phyloP scores from a whole-genome alignment of 2,113 vertebrate species.

The Forbesichthys papilliferus region DNA sequence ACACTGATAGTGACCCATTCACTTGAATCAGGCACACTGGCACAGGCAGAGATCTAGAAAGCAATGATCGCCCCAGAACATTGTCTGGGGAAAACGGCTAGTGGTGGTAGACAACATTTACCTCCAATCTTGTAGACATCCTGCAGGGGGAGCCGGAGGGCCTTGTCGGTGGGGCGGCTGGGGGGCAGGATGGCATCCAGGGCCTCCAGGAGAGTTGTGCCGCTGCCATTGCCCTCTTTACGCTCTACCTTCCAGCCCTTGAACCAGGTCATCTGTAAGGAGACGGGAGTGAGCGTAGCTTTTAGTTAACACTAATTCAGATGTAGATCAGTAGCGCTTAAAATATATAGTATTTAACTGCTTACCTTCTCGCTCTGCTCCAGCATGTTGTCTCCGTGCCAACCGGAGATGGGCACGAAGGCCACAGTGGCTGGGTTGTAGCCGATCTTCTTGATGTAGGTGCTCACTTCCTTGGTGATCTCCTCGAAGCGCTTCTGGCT shows the following conservation, averaged over 20 bases:
- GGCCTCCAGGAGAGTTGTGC: slow-evolving; percentile 76
- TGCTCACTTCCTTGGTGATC: slow-evolving; percentile 95
- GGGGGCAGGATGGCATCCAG: slow-evolving; percentile 80
- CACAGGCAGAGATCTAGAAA: no score
- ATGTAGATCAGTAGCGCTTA: not conserved
- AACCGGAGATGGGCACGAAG: slow-evolving; percentile 92
- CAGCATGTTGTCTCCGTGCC: slow-evolving; percentile 93
- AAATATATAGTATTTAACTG: not conserved
- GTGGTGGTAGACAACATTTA: slow-evolving; percentile 26
- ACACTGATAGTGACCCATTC: no score
- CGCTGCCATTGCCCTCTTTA: slow-evolving; percentile 71
- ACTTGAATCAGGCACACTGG: no score
- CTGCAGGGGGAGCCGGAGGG: slow-evolving; percentile 77
- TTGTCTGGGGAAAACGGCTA: not conserved
- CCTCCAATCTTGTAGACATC: slow-evolving; percentile 54
- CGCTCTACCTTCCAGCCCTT: slow-evolving; percentile 82
- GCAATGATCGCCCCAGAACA: not conserved
- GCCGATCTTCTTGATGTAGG: slow-evolving; percentile 95
- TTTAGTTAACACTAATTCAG: no score
- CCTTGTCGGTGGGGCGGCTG: slow-evolving; percentile 72
- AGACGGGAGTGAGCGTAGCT: not conserved
- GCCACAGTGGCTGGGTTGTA: slow-evolving; percentile 93
- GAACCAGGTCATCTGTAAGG: slow-evolving; percentile 80
- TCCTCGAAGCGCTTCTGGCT: slow-evolving; percentile 95
- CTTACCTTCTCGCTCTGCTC: slow-evolving; percentile 73